Percentiles rank a stretch among this genome's conserved stretches.
phyloP scores from a whole-genome alignment of 37 sponge, comb jelly and placozoan species.

The Tethya wilhelma region DNA sequence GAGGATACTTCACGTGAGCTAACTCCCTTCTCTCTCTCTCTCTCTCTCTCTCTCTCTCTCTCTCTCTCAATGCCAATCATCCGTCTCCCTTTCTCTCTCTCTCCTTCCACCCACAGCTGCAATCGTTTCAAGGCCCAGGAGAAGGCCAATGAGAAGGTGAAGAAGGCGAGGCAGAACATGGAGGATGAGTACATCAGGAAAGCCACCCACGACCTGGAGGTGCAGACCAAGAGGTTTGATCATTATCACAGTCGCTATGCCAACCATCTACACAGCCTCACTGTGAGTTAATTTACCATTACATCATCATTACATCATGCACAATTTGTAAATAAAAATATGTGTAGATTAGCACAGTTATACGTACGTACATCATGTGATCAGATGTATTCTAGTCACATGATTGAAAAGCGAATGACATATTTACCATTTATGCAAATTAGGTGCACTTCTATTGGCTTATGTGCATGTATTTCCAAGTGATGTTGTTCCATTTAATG shows the following conservation, averaged over 20 bases:
- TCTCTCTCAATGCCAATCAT: too few relatives aligned
- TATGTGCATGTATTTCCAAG: constrained; percentile 9
- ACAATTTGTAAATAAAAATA: too few relatives aligned
- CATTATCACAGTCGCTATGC: constrained; percentile 50
- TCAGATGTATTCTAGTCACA: too few relatives aligned
- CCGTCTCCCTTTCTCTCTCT: background rate
- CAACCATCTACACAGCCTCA: constrained; percentile 59
- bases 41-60: too few relatives aligned
- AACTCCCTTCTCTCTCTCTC: too few relatives aligned
- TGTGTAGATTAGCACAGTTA: too few relatives aligned
- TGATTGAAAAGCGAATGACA: too few relatives aligned
- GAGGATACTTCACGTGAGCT: constrained; percentile 82
- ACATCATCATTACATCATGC: too few relatives aligned
- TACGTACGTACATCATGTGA: too few relatives aligned
- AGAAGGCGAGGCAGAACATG: constrained; percentile 38
- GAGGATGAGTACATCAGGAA: constrained; percentile 20
- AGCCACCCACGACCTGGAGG: constrained; percentile 6
- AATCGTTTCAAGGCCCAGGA: constrained; percentile 58
- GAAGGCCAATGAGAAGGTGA: constrained; percentile 32
- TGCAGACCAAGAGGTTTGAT: constrained; percentile 23
- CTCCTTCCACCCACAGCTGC: constrained; percentile 41
- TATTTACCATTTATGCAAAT: background rate
- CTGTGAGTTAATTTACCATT: constrained; percentile 26
- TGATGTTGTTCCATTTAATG: too few relatives aligned
- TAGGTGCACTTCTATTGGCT: background rate